Base-by-base conservation (phyloP, 1,140 invertebrate genomes). In the Liolophura sinensis region DNA sequence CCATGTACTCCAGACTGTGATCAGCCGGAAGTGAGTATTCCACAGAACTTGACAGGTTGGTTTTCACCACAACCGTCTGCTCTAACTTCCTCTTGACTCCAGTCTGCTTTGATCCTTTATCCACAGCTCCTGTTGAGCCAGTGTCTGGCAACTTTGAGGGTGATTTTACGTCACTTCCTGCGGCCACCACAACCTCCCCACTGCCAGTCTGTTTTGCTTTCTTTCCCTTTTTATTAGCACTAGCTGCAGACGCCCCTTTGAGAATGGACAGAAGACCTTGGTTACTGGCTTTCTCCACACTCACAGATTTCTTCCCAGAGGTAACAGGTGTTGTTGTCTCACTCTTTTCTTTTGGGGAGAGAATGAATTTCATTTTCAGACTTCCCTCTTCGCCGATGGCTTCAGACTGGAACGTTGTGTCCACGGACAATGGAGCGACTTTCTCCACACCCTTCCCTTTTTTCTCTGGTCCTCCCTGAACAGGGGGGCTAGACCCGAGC, bases 361-460 rank as follows among this genome's bases (percentile, higher is more conserved):
- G 62, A 60, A 73, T 69, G 31, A 73, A 62, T 22, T 73, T 73
- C 68, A 73, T 67, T 58, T 73, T 73, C 25, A 73, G 49, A 56
- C 71, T 67, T 15, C 67, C 64, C 60, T 66, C 58, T 40, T 60
- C 46, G 58, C 46, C 55, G 31, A 62, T n/a, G 25, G 15, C 50
- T 63, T 66, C 49, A 25, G 16, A 40, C 16, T 18, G 51, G 47
- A 47, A 51, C 31, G 51, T 46, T 46, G 20, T 47, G 25, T 55
- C 24, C 48, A 54, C 12, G 47, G 54, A 56, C 20, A 48, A 15
- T 5, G 24, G 24, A 18, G 31, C 18, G 3, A 40, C 3, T 57
- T 57, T 31, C 16, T 24, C 31, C n/a, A 55, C 25, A 3, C 55
- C 61, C 46, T 57, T 24, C 31, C 31, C 31, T 40, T 40, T 9